Evolutionary conservation across 2,888 invertebrate genomes (phyloP).

Genomic region (Branchinecta sandiegonensis): DNA sequence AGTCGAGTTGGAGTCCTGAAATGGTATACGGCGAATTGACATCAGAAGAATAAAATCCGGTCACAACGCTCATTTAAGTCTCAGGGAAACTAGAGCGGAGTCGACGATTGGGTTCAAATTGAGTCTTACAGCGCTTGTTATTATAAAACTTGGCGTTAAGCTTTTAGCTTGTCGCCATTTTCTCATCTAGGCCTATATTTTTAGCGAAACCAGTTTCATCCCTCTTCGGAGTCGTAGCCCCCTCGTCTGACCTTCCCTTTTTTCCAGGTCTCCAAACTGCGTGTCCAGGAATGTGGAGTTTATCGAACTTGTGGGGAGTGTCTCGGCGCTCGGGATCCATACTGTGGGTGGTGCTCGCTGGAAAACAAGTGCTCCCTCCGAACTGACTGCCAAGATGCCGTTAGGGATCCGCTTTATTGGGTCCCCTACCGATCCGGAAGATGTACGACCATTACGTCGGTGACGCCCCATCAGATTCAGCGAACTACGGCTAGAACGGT

Average conservation of each 20-base stretch:
- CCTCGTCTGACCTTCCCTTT: constrained; percentile 19
- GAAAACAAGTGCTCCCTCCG: constrained; percentile 89
- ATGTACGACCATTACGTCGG: constrained; percentile 85
- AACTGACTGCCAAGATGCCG: constrained; percentile 75
- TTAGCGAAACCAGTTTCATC: too few species aligned
- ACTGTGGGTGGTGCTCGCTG: constrained; percentile 93
- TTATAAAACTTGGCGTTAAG: too few species aligned
- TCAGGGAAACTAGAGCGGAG: too few species aligned
- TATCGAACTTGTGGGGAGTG: constrained; percentile 82
- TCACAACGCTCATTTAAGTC: too few species aligned
- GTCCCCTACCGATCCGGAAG: constrained; percentile 91
- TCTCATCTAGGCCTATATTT: too few species aligned
- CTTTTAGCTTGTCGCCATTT: too few species aligned
- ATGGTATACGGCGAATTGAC: too few species aligned
- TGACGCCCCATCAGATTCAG: constrained; percentile 78
- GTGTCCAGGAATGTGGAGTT: constrained; percentile 83
- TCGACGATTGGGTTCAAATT: too few species aligned
- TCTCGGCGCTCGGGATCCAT: constrained; percentile 84
- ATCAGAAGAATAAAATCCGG: too few species aligned
- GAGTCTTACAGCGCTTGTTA: too few species aligned
- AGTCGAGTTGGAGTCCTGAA: too few species aligned
- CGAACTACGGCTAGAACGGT: constrained; percentile 78
- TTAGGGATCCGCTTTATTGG: constrained; percentile 85
- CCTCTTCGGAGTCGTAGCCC: background rate
- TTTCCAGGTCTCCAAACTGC: constrained; percentile 61